Percentiles rank a stretch among this genome's conserved stretches.
Conservation (phyloP, 2,113 vertebrate genomes). For the Heteronetta atricapilla region DNA sequence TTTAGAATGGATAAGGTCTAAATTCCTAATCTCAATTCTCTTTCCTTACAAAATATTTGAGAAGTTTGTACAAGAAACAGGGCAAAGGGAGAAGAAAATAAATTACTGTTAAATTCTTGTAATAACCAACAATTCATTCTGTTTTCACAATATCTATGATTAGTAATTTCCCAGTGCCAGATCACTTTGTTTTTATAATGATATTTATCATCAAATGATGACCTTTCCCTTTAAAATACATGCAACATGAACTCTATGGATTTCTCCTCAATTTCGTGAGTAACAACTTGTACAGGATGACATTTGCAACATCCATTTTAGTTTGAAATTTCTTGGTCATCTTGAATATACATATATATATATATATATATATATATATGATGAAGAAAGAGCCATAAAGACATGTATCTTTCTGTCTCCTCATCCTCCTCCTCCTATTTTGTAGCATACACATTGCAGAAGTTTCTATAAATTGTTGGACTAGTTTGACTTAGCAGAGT, state of each 20-base stretch:
- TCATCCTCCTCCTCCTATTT: background rate
- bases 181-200: background rate
- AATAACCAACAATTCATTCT: background rate
- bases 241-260: background rate
- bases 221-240: background rate
- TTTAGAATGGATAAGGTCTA: background rate
- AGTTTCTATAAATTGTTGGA: constrained; percentile 8
- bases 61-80: background rate
- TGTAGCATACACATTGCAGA: background rate
- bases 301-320: background rate
- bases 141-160: background rate
- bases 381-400: background rate
- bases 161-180: background rate
- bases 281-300: background rate
- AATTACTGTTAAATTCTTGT: background rate
- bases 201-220: background rate
- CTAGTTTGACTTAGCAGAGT: background rate
- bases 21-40: background rate
- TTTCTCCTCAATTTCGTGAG: background rate
- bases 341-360: background rate
- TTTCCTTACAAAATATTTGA: background rate
- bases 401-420: background rate
- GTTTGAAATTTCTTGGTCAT: background rate
- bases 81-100: background rate
- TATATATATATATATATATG: background rate